Evolutionary conservation across 2,888 invertebrate genomes (phyloP), one percentile per base, ranked within the genome.

Genomic region (Chymomyza procnemis): DNA sequence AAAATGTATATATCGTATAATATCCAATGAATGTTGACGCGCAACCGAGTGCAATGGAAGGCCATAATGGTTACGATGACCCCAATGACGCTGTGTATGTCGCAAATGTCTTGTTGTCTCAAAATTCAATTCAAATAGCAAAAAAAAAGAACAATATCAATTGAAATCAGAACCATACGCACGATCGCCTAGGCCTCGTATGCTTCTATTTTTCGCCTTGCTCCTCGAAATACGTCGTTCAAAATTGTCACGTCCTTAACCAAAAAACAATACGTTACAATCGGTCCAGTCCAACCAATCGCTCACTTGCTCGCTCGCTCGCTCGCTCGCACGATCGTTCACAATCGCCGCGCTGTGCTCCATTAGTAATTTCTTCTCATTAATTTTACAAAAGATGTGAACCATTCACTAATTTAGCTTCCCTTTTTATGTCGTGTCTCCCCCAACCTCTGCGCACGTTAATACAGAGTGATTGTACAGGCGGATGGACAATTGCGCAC

Each of bases 401-500:
- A 76, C 79, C 73, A 71, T 74, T 70, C 74, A 60, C 85, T 90
- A 87, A 90, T 76, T 72, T 83, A 75, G 70, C 62, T 63, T 76
- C 81, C 71, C 85, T 80, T 87, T 88, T 71, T 87, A 89, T 88
- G 84, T 86, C 80, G 76, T 85, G 75, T 79, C 79, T 81, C 76
- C 76, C 80, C 12, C 58, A 57, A 57, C 57, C 59, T 54, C 57
- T 22, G 21, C 54, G 34, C 56, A 55, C 50, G 57, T 46, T 18
- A 41, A 41, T 30, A 6, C 64, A 94, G 99, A 75, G 95, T 99
- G 83, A 95, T 99, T 46, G 93, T 99, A 0, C 99, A 99, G 92
- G 99, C 98, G 19, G 98, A 98, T 91, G 98, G 98, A 47, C 99
- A 98, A 91, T 94, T 99, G 76, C 93, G 98, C 70, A 97, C 98